Conservation (phyloP, 2,888 invertebrate species). For the Lydus trimaculatus region DNA sequence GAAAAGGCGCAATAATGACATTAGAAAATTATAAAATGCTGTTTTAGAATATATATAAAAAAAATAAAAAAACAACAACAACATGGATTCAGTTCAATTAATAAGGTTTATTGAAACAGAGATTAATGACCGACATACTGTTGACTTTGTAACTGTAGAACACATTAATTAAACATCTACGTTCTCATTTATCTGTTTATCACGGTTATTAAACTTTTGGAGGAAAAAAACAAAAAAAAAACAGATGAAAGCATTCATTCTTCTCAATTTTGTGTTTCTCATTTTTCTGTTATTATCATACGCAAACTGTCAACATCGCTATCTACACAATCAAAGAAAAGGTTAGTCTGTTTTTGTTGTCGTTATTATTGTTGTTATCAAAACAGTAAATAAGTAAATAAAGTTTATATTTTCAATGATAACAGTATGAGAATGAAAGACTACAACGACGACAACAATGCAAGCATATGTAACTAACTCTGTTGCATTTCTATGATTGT, state of each 20-base stretch:
- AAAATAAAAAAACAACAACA: not conserved
- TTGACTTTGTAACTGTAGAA: not conserved
- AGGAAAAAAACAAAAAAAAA: not conserved
- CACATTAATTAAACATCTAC: not conserved
- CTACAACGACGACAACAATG: not conserved
- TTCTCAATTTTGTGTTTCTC: not conserved
- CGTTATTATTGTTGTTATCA: too few species aligned
- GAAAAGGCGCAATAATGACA: too few species aligned
- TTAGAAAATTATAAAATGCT: too few species aligned
- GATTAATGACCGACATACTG: not conserved
- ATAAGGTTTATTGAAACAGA: not conserved
- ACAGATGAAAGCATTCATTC: not conserved
- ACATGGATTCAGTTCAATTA: not conserved
- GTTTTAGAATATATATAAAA: not conserved
- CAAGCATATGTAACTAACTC: too few species aligned
- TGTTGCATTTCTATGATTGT: constrained; percentile 24
- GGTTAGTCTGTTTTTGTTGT: too few species aligned
- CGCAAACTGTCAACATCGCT: too few species aligned
- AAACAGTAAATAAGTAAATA: too few species aligned
- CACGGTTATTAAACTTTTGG: not conserved
- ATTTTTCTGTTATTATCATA: too few species aligned
- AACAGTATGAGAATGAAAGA: too few species aligned
- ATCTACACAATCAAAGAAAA: too few species aligned
- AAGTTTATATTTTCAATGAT: not conserved
- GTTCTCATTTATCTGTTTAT: not conserved